Evolutionary conservation across 2,113 vertebrate species (phyloP).

Genomic region (Eupsittula cactorum): DNA sequence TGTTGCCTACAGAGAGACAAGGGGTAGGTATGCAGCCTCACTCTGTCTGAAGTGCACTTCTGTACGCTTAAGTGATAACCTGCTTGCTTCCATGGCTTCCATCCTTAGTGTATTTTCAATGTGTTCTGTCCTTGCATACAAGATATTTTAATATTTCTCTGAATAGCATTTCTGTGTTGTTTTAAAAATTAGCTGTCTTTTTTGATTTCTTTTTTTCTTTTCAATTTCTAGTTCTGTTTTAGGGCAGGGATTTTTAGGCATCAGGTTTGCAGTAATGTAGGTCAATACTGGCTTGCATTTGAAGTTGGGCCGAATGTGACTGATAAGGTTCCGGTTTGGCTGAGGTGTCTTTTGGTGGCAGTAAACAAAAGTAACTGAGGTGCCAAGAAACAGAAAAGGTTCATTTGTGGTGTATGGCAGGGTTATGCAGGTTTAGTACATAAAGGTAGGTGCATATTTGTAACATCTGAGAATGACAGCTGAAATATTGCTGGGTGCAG

Average conservation of each 20-base stretch:
- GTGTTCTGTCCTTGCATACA: background rate
- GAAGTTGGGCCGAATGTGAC: background rate
- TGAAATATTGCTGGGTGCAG: background rate
- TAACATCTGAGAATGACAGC: background rate
- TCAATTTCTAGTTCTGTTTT: background rate
- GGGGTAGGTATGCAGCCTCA: background rate
- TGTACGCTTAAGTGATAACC: background rate
- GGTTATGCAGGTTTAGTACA: background rate
- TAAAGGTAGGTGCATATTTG: background rate
- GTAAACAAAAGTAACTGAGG: background rate
- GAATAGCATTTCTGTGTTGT: background rate
- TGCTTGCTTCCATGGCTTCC: background rate
- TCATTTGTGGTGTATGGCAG: background rate
- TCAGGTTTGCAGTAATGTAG: background rate
- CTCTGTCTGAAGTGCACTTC: background rate
- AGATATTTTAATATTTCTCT: background rate
- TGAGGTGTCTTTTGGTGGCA: background rate
- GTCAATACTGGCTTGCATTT: background rate
- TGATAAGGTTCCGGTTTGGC: background rate
- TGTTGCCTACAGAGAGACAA: background rate
- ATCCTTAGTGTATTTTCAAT: background rate
- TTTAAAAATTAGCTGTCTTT: background rate
- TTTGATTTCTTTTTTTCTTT: background rate
- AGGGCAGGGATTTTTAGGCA: background rate
- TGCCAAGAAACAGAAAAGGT: background rate